Conservation (phyloP, 2,113 vertebrate species). For the Oncorhynchus tshawytscha region DNA sequence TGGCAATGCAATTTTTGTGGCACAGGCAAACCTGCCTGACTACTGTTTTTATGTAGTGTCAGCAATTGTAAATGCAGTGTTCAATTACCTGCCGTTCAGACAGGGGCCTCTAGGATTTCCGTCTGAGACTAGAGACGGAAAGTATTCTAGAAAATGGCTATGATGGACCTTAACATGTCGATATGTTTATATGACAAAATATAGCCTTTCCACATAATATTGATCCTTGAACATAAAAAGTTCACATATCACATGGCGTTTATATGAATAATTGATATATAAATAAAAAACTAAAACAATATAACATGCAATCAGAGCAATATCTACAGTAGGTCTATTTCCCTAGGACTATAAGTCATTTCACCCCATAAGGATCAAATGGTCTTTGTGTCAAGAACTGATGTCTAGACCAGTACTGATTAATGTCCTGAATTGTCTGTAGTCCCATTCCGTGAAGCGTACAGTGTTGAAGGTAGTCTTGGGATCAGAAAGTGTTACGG, state of each 20-base stretch:
- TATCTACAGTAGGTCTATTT: neutral
- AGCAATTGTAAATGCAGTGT: conserved; percentile 12
- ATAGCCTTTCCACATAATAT: too few relatives aligned
- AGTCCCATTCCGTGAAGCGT: neutral
- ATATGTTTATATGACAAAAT: too few relatives aligned
- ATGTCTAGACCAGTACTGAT: neutral
- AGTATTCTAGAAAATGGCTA: neutral
- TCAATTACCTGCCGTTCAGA: neutral
- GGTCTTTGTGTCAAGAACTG: neutral
- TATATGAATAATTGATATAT: neutral
- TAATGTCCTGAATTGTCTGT: neutral
- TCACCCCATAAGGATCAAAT: neutral
- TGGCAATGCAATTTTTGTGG: conserved; percentile 10
- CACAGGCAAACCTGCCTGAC: conserved; percentile 55
- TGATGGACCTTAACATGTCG: neutral
- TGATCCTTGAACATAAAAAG: neutral
- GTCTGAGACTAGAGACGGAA: too few relatives aligned
- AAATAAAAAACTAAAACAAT: neutral
- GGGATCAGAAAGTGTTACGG: neutral
- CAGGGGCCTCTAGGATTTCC: neutral
- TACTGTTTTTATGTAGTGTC: conserved; percentile 18
- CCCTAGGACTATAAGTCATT: neutral
- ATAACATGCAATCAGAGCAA: neutral
- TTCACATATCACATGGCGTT: neutral
- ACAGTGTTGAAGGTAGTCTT: neutral